Evolutionary conservation across 2,888 invertebrate species (phyloP), one percentile per base, ranked within the genome.

Genomic region (Clostera curtula): DNA sequence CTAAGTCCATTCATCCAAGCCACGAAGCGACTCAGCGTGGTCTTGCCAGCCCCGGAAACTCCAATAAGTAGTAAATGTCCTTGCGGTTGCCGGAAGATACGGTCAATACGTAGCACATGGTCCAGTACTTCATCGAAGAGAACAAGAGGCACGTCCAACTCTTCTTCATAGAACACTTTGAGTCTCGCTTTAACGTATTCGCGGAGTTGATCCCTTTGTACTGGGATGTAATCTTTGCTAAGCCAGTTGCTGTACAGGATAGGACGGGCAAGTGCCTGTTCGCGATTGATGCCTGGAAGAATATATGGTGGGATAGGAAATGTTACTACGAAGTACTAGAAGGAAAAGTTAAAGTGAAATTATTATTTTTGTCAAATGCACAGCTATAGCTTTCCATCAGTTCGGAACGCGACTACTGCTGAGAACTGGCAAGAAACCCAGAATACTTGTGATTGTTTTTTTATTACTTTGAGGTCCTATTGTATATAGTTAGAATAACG

Each of bases 1-100:
- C 95, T 96, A 17, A 99, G 87, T 4, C 99, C 99, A 72, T 99
- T 99, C 94, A 99, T 97, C 98, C 99, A 99, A 24, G 99, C 99
- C 15, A 99, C 99, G 75, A 99, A 99, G 45, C 99, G 89, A 12
- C 98, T 98, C 48, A 99, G 88, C 5, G 99, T 99, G 1, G 99
- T 99, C 85, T 99, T 99, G 45, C 99, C 99, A 43, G 98, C 97
- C 22, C 99, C 99, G 26, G 98, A 98, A 4, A 98, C 98, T 43
- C 99, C 99, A 60, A 99, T 99, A 4, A 99, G 87, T 53, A 99
- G 80, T 49, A 99, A 77, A 79, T 99, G 99, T 29, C 99, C 99
- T 71, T 99, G 98, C 4, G 98, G 98, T 74, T 99, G 98, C 29
- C 99, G 88, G 90, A 99, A 99, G 62, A 99, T 99, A 62, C 99